Conservation (phyloP, 2,113 vertebrate genomes). For the Papio anubis region DNA sequence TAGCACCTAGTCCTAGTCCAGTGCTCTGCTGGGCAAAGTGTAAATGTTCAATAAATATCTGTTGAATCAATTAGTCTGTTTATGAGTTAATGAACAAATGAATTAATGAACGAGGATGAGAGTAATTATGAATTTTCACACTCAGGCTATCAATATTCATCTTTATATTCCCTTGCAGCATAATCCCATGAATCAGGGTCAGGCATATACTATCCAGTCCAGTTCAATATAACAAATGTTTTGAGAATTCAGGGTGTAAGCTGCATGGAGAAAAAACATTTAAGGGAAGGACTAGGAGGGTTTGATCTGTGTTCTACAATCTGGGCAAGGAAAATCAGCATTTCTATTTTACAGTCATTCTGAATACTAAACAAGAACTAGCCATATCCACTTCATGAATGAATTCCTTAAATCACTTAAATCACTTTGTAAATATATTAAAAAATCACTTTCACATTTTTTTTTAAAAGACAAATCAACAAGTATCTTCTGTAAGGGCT, state of each 20-base stretch:
- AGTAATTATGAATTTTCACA: background rate
- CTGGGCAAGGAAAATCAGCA: background rate
- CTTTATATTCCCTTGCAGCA: background rate
- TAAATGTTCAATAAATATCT: background rate
- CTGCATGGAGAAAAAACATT: background rate
- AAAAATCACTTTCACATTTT: background rate
- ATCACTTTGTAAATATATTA: background rate
- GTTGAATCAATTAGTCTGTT: background rate
- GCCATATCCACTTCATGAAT: background rate
- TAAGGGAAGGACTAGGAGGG: background rate
- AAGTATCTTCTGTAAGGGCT: background rate
- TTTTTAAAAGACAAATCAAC: background rate
- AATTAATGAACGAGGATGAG: background rate
- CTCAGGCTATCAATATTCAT: background rate
- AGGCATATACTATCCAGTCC: background rate
- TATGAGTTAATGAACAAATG: background rate
- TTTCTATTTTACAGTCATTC: background rate
- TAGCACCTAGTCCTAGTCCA: background rate
- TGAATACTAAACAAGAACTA: constrained; percentile 7
- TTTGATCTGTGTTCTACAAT: background rate
- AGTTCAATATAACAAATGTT: background rate
- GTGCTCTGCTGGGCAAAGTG: background rate
- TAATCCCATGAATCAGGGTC: background rate
- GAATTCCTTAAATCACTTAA: background rate
- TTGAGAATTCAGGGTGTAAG: background rate